Conservation (phyloP, 2,113 vertebrate species). For the Ciconia stormi region DNA sequence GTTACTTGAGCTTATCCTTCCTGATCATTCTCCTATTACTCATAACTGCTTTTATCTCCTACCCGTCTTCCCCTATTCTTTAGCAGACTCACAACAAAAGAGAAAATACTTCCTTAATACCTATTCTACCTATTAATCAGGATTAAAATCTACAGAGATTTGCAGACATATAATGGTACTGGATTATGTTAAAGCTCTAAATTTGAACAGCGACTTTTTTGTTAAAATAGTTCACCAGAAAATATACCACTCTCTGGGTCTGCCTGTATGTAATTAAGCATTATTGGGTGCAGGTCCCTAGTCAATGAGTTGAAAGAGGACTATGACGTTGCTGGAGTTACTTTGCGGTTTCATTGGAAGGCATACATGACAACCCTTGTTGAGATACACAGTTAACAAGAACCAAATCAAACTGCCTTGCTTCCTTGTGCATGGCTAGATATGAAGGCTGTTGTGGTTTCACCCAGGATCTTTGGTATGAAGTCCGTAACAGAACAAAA, state of each 20-base stretch:
- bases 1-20: neutral
- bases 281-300: neutral
- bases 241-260: neutral
- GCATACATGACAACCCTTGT: neutral
- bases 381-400: neutral
- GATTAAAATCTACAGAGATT: neutral
- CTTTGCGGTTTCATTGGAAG: neutral
- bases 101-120: neutral
- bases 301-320: neutral
- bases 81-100: neutral
- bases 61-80: neutral
- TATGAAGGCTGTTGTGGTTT: neutral
- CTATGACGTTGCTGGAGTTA: neutral
- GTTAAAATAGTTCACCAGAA: neutral
- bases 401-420: neutral
- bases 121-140: neutral
- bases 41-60: neutral
- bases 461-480: neutral
- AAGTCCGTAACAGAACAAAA: neutral
- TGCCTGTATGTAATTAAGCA: neutral
- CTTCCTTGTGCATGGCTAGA: neutral
- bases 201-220: neutral
- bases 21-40: neutral
- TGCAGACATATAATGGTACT: neutral
- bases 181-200: neutral